Evolutionary conservation across 2,113 vertebrate genomes (phyloP), one percentile per base, ranked within the genome.

Genomic region (Thamnophis sirtalis): DNA sequence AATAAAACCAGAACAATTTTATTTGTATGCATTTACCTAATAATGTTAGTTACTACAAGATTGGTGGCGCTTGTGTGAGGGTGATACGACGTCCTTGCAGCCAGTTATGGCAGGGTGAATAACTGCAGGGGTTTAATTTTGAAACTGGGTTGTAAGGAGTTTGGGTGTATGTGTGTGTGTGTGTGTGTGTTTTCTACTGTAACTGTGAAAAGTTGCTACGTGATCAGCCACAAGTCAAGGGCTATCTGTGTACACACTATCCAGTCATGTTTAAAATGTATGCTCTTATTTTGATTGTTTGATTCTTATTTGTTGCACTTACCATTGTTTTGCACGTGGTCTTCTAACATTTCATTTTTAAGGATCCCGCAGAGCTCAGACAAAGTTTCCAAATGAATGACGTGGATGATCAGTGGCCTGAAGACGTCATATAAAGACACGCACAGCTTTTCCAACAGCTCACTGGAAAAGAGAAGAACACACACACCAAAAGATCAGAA

Each of bases 291-390:
- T n/a, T 60, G 26, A 89, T 21, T 17, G 21, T 54, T 33, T 43
- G 28, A 38, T 87, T 91, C 91, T 48, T 93, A 21, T 5, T 90
- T 91, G 48, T 51, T 15, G 15, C n/a, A 94, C 38, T 97, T 97
- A 99, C 99, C 98, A 55, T 99, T 99, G 96, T 99, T 99, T 80
- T 98, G 98, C 22, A 99, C 98, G 9, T 99, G 99, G 94, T 99
- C 99, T 95, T 99, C 99, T 93, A 99, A 97, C 98, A 99, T 99
- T 96, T 99, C 99, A 55, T 99, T 99, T 98, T 99, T 99, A 89
- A 99, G 98, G 95, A 99, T 99, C 56, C 99, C 98, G 26, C 99
- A 99, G 95, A 99, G 99, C 95, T 99, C 99, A 0, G 99, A 99
- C 24, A 99, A 97, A 0, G 99, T 99, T 97, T 99, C 99, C 96